phyloP scores from a whole-genome alignment of 2,888 invertebrate species.

The Brachylomia viminalis region DNA sequence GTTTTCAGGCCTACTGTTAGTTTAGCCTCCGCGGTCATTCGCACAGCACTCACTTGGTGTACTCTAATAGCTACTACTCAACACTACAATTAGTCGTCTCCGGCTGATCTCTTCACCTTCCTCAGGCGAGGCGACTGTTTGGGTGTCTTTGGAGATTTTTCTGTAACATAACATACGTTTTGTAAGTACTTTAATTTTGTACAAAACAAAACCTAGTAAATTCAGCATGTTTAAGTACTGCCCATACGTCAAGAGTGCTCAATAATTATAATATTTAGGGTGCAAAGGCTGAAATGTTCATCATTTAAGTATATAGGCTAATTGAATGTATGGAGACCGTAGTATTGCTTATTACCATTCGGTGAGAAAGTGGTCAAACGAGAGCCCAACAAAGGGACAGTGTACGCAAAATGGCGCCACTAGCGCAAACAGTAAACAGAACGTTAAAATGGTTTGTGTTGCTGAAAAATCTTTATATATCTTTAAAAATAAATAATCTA shows the following conservation, averaged over 20 bases:
- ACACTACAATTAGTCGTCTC: conserved; percentile 90
- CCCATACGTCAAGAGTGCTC: neutral
- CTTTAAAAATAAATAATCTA: no score
- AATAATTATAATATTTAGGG: neutral
- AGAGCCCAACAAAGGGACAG: neutral
- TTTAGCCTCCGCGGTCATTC: conserved; percentile 73
- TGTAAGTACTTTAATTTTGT: conserved; percentile 7
- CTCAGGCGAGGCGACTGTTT: conserved; percentile 94
- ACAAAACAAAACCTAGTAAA: neutral
- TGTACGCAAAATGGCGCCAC: neutral
- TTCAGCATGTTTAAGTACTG: neutral
- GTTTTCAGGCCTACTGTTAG: conserved; percentile 76
- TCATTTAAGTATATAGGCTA: no score
- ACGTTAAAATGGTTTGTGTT: no score
- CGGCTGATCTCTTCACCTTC: conserved; percentile 94
- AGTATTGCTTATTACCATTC: no score
- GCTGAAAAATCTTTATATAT: no score
- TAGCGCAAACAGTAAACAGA: conserved; percentile 1
- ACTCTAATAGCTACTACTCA: conserved; percentile 53
- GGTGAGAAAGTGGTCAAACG: neutral
- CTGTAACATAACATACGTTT: conserved; percentile 85
- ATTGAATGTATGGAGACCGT: neutral
- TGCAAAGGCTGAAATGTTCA: neutral
- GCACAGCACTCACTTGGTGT: conserved; percentile 66
- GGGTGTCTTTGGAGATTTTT: conserved; percentile 93